A percentile compares a stretch with the other conserved stretches of the same genome.
Evolutionary conservation across 2,113 vertebrate genomes (phyloP).

Genomic region (Ageneiosus marmoratus): DNA sequence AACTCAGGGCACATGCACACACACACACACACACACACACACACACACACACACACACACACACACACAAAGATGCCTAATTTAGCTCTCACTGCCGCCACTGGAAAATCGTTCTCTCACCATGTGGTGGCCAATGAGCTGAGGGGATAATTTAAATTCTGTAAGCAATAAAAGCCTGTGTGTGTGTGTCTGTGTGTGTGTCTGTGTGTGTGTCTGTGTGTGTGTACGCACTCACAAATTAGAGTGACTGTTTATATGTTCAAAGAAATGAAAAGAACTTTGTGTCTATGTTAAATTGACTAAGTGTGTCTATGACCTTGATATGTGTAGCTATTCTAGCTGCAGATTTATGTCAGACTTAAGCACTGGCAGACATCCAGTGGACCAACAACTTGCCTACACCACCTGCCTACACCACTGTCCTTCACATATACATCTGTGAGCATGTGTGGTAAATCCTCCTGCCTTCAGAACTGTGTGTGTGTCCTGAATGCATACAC

Average conservation of each 20-base stretch:
- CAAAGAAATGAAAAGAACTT: background rate
- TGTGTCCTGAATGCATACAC: slow-evolving; percentile 31
- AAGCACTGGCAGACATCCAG: slow-evolving; percentile 15
- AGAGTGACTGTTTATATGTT: background rate
- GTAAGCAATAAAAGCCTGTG: slow-evolving; percentile 48
- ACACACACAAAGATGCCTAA: background rate
- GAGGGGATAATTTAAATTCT: slow-evolving; percentile 55
- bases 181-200: background rate
- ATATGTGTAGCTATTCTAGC: slow-evolving; percentile 19
- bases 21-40: background rate
- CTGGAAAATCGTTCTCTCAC: slow-evolving; percentile 10
- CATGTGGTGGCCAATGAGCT: slow-evolving; percentile 57
- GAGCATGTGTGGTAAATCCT: slow-evolving; percentile 33
- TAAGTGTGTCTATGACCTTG: slow-evolving; percentile 8
- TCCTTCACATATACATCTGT: slow-evolving; percentile 15
- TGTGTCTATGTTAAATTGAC: background rate
- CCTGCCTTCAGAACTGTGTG: slow-evolving; percentile 11
- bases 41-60: background rate
- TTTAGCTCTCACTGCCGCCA: background rate
- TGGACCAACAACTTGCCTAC: slow-evolving; percentile 13
- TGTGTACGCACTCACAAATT: too few species aligned
- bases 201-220: too few species aligned
- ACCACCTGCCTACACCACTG: background rate
- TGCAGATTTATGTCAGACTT: background rate
- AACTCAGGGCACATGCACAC: background rate